Conservation (phyloP, 2,113 vertebrate species). For the Rhinopomastus cyanomelas region DNA sequence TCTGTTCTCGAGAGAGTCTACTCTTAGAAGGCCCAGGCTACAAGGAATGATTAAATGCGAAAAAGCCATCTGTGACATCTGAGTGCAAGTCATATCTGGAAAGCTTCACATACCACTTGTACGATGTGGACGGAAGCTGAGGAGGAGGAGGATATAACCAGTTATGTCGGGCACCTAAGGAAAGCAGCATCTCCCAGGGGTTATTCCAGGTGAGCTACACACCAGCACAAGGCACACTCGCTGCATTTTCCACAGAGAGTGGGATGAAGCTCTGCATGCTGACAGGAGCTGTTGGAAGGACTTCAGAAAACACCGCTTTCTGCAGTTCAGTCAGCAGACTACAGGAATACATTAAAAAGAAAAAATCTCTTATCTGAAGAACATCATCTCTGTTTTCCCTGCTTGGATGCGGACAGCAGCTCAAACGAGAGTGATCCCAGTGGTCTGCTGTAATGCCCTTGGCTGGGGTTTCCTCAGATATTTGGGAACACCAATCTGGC, state of each 20-base stretch:
- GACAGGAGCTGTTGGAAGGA: neutral
- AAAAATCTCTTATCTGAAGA: neutral
- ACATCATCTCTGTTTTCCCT: neutral
- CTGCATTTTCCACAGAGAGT: neutral
- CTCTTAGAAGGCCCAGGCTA: neutral
- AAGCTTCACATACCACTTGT: neutral
- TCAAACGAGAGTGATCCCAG: neutral
- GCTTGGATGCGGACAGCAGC: neutral
- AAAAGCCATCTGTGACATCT: neutral
- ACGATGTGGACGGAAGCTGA: neutral
- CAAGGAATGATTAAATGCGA: neutral
- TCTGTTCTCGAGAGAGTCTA: neutral
- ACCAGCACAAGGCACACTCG: neutral
- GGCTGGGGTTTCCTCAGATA: neutral
- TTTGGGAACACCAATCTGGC: fast-evolving
- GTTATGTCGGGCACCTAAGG: neutral
- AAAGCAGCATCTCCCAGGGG: neutral
- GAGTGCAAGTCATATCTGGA: neutral
- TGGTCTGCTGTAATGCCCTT: fast-evolving
- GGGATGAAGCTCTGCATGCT: neutral
- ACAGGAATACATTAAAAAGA: neutral
- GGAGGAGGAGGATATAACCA: neutral
- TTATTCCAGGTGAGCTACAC: neutral
- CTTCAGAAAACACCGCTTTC: neutral
- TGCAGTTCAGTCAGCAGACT: neutral